Percentiles rank a stretch among this genome's conserved stretches.
Evolutionary conservation across 2,797 vertebrate genomes (phyloP).

Genomic region (Parauchenoglanis punctatus): DNA sequence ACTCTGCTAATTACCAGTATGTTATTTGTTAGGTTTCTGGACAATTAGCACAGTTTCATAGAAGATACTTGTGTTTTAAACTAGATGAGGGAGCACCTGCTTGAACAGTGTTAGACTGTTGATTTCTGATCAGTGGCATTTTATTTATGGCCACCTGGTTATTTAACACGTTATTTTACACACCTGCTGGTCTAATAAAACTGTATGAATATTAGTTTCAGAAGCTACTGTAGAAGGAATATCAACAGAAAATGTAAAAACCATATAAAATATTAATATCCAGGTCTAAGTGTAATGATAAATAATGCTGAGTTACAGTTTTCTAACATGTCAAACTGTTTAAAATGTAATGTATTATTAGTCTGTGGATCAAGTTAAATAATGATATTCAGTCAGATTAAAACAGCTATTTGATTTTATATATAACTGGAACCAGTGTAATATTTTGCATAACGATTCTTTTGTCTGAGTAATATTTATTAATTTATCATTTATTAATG

Average conservation of each 20-base stretch:
- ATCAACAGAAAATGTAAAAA: neutral
- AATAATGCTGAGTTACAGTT: neutral
- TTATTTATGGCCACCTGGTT: neutral
- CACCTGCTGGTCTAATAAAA: neutral
- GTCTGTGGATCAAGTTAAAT: neutral
- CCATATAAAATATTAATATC: neutral
- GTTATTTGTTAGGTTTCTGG: neutral
- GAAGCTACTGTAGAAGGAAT: neutral
- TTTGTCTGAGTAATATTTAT: neutral
- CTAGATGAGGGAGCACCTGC: neutral
- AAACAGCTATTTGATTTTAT: neutral
- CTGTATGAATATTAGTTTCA: neutral
- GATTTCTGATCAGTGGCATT: no score
- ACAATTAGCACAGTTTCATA: neutral
- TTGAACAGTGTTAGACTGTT: neutral
- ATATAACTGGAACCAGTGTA: neutral
- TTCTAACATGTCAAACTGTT: neutral
- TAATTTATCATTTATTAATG: neutral
- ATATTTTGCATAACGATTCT: neutral
- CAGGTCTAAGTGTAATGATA: neutral
- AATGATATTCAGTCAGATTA: neutral
- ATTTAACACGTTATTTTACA: neutral
- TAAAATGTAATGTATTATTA: conserved; percentile 4
- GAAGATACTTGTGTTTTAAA: neutral
- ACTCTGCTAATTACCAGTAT: neutral